Base-by-base conservation (phyloP, 2,888 invertebrate species). In the Callinectes sapidus region DNA sequence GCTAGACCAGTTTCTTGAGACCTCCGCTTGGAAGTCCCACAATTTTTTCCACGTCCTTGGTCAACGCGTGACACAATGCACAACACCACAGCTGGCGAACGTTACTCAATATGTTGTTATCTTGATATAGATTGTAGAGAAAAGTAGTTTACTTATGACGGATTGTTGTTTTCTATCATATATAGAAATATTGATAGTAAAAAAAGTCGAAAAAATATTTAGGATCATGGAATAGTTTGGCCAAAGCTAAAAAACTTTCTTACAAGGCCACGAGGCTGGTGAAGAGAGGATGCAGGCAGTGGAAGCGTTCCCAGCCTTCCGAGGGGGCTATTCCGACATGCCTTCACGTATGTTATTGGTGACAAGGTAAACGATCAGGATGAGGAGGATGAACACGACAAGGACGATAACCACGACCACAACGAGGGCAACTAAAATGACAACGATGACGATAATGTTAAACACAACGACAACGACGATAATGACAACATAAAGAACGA, bases 31-130 rank as follows among this genome's bases (percentile, higher is more conserved):
- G 71, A 77, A 77, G 10, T 28, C 71, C 71, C 71, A 28, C 2
- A 35, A 3, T 81, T 18, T 35, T 35, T 81, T 16, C 71, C 13
- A 28, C 16, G 81, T 81, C 81, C 81, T 35, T 16, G 14, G 35
- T 35, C 81, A 81, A 32, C 18, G n/a, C 81, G 81, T 81, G 35
- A 81, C 81, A 28, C n/a, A 77, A 8, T 77, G 71, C 71, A 77
- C 32, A 81, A 35, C 81, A 81, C 2, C 81, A n/a, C 28, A n/a
- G 13, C 10, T 10, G 0, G 48, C 48, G 10, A 10, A 48, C 10
- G 48, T 10, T 8, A 48, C 48, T 48, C 48, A 48, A 2, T 48
- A 48, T 48, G 3, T 48, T 48, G 5, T 48, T 48, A 48, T 48
- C 5, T 48, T 10, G 48, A 48, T 48, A 10, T 8, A 48, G 10